Base-by-base conservation (phyloP, 2,113 vertebrate genomes). In the Paralichthys olivaceus region DNA sequence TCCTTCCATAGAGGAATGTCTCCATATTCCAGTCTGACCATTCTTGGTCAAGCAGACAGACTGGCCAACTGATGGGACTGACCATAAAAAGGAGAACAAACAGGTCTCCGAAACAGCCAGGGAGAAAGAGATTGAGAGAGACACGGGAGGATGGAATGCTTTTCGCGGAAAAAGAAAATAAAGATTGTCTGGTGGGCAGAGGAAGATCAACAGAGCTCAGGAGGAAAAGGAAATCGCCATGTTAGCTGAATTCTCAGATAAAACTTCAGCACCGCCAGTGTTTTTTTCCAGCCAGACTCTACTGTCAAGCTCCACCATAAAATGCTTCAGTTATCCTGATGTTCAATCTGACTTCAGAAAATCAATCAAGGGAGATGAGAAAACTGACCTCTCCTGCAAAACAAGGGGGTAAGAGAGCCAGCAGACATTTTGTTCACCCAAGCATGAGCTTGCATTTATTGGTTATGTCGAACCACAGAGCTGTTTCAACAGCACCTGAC, bases 71-170 rank as follows among this genome's bases (percentile, higher is more conserved):
- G 69, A 74, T 79, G 72, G 17, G 70, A 32, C 60, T 65, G 80
- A 72, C 77, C 80, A 79, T 85, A 87, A 77, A 81, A 79, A 79
- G 77, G 26, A 75, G 34, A 43, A 54, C 61, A 56, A 26, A 54
- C 5, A 23, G 53, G 40, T 29, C 5, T 34, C 8, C 32, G 8
- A 29, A 59, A 12, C 25, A 68, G 47, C 22, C 26, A 51, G 69
- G 34, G 57, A 29, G 23, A 37, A 13, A 19, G 47, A 53, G 26
- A 51, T 7, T 0, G n/a, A 12, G 32, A 14, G 56, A 57, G 37
- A 53, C 29, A 8, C 1, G 7, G 32, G 3, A 22, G 34, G 58
- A 8, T 22, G 5, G 43, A 54, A 68, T 4, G n/a, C 20, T 61
- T 34, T 34, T 15, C 34, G 69, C 19, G 23, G 26, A 22, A 22